Base-by-base conservation (phyloP, 2,888 invertebrate genomes). In the Pasiphila rectangulata region DNA sequence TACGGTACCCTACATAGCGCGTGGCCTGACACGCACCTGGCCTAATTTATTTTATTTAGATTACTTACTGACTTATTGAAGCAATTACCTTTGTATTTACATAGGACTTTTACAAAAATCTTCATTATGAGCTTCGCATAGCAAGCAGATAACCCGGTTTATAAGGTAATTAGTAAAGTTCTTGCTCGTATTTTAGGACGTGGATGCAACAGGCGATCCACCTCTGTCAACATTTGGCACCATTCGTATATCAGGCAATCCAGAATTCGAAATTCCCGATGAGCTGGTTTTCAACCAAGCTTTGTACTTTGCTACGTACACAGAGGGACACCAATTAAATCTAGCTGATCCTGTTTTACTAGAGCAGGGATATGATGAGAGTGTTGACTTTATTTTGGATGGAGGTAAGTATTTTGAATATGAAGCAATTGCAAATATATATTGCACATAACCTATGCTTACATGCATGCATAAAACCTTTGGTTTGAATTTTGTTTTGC, bases 301-400 rank as follows among this genome's bases (percentile, higher is more conserved):
- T 6, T 82, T 80, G 53, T 90, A 90, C 59, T 62, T 73, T 16
- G 89, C 81, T 5, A 66, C 67, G 15, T 91, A 90, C 54, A 75
- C 73, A 1, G 57, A 55, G 3, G 67, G 71, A 9, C 56, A 77
- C 42, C 57, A 63, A 46, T 41, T 84, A 15, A 44, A 63, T 27
- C 40, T 75, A n/a, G 61, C 66, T 13, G 63, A 76, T 25, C 56
- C 64, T 6, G 84, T 84, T 27, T 63, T 56, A 10, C 58, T 89
- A 13, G 59, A 50, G 19, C 75, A 75, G 56, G 89, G 88, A 1
- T 85, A 71, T 50, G 72, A 85, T 36, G 65, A 69, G 32, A 51
- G 62, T 48, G 81, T 89, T 3, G 39, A 46, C 19, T 83, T 88
- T 54, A 51, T 37, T 52, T 64, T 86, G 13, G 67, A 73, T 51